Percentiles rank a stretch among this genome's conserved stretches.
phyloP scores from a whole-genome alignment of 1,140 invertebrate species.

The Stratiolaelaps scimitus region DNA sequence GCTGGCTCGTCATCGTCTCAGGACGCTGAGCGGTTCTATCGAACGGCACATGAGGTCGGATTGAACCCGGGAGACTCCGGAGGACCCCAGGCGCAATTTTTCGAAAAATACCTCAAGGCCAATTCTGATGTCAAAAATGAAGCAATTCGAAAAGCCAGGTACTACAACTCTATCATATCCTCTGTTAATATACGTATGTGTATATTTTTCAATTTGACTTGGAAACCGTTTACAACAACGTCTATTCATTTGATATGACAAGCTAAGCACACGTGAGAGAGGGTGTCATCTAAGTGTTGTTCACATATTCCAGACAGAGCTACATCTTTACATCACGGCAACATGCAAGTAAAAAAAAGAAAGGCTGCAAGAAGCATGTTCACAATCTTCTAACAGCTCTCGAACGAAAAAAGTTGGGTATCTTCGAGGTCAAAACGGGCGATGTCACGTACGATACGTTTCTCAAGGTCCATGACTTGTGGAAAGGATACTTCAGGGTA shows the following conservation, averaged over 20 bases:
- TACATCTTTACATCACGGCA: constrained; percentile 1
- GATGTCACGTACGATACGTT: background rate
- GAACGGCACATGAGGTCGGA: constrained; percentile 8
- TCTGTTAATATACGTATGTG: no score
- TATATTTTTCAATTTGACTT: no score
- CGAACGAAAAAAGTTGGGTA: background rate
- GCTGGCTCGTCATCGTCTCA: background rate
- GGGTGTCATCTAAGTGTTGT: no score
- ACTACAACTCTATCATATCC: no score
- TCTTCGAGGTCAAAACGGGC: background rate
- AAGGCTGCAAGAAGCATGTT: background rate
- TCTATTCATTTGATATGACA: no score
- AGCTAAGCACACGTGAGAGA: no score
- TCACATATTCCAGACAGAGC: background rate
- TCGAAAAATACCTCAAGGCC: background rate
- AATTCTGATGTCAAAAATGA: constrained; percentile 10
- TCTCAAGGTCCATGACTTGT: constrained; percentile 15
- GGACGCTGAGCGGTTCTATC: background rate
- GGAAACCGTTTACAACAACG: no score
- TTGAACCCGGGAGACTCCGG: constrained; percentile 5
- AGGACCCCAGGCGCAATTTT: constrained; percentile 15
- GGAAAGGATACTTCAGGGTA: constrained; percentile 21
- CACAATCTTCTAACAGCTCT: constrained; percentile 14
- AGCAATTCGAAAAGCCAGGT: background rate
- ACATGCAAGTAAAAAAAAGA: background rate